These are phyloP conservation scores for Sterrhoptilus dennistouni DNA, from an alignment of 2,113 vertebrate genomes.

Conservation along the genomic window DNA sequence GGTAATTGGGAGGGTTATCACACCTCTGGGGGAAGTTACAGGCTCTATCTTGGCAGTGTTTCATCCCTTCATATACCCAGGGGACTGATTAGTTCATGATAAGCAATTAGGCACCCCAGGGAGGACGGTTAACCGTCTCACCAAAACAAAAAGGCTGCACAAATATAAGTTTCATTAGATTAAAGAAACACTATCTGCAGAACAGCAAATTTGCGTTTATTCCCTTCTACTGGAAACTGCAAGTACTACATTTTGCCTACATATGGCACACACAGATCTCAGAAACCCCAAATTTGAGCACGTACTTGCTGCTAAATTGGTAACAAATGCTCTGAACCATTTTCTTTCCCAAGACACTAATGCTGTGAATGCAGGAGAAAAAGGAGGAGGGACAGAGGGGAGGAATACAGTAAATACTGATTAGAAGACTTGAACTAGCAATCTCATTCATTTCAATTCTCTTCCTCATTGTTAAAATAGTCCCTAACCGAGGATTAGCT, in stretches of 20 bases:
- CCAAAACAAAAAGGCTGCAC: constrained; percentile 54
- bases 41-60: constrained; percentile 1
- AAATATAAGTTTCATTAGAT: constrained; percentile 48
- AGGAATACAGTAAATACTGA: constrained; percentile 36
- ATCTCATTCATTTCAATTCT: constrained; percentile 2
- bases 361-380: constrained; percentile 1
- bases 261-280: constrained; percentile 41
- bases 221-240: constrained; percentile 44
- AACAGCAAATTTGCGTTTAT: constrained; percentile 40
- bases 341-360: constrained; percentile 45
- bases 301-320: constrained; percentile 65
- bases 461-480: not conserved
- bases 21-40: constrained; percentile 44
- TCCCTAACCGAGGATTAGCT: not conserved
- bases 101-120: constrained; percentile 50
- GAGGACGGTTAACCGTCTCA: constrained; percentile 44
- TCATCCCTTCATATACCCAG: constrained; percentile 36
- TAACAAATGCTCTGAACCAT: constrained; percentile 67
- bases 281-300: constrained; percentile 56
- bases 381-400: not conserved
- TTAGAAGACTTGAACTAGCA: not conserved
- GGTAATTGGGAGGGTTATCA: constrained; percentile 10
- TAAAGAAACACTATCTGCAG: constrained; percentile 35
- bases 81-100: constrained; percentile 55
- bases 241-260: constrained; percentile 33